Evolutionary conservation across 2,888 invertebrate genomes (phyloP), one percentile per base, ranked within the genome.

Genomic region (Dromius quadrimaculatus): DNA sequence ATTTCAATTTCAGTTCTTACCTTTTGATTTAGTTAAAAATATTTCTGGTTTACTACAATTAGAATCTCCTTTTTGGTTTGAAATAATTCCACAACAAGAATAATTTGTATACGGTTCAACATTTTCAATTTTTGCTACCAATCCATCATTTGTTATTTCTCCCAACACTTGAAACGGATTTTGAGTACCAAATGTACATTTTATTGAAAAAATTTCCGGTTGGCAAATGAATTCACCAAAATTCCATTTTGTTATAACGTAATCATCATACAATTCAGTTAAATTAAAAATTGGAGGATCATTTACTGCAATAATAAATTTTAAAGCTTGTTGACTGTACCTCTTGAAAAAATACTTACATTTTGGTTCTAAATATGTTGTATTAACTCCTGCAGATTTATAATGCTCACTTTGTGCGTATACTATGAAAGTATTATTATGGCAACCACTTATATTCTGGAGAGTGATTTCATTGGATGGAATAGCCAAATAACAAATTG

Each of bases 21-120:
- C 50, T 59, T 41, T 68, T n/a, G 68, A n/a, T 17, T 68, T 59
- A n/a, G 57, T 68, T 23, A n/a, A 4, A 41, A 62, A 47, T 22
- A 17, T 15, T 6, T 1, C 34, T 17, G 13, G 19, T 47, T 22
- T 5, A 23, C 63, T 63, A 13, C 38, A 32, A 5, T 19, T 22
- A 5, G 70, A 71, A 13, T 34, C 13, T 9, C 43, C 43, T n/a
- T 17, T 28, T 20, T 1, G n/a, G 57, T 71, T 71, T 23, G 0
- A 17, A n/a, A 71, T 50, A 13, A 54, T 36, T 9, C 62, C 50
- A 15, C 9, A 36, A 63, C 70, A 71, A 41, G 5, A n/a, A 50
- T 71, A 71, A 0, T 38, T 22, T 1, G 23, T 54, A 28, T 54
- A 62, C 11, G 70, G 63, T 17, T 41, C 20, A 36, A 71, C 4